Percentiles rank a stretch among this genome's conserved stretches.
phyloP scores from a whole-genome alignment of 2,113 vertebrate genomes.

The Lipotes vexillifer region DNA sequence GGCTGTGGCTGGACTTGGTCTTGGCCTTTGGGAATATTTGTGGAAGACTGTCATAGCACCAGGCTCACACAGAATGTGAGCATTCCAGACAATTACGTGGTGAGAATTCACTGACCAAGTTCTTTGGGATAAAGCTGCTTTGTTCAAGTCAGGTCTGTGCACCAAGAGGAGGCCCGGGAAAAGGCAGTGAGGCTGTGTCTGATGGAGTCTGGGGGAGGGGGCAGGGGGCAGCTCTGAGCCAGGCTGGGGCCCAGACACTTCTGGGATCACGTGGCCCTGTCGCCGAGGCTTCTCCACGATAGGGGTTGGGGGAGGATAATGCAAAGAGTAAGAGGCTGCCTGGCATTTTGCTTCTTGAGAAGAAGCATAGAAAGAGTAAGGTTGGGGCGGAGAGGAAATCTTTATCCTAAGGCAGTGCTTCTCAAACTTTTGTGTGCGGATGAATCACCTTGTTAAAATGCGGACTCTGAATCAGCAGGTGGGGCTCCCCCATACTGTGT shows the following conservation, averaged over 20 bases:
- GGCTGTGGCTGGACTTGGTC: background rate
- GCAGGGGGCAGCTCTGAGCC: background rate
- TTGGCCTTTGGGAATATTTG: background rate
- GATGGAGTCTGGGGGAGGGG: background rate
- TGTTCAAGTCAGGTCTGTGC: background rate
- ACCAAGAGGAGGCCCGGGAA: background rate
- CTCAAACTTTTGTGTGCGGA: background rate
- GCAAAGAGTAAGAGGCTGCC: background rate
- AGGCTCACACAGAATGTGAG: background rate
- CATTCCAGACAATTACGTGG: background rate
- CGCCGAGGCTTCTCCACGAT: background rate
- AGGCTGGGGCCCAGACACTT: background rate
- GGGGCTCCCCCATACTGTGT: background rate
- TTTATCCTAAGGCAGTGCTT: background rate
- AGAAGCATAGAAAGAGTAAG: background rate
- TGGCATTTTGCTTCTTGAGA: background rate
- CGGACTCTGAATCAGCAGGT: background rate
- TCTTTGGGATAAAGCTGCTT: background rate
- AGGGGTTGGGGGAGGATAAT: background rate
- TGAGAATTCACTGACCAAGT: background rate
- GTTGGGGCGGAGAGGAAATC: background rate
- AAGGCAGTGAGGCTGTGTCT: background rate
- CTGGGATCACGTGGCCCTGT: background rate
- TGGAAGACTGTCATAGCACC: background rate
- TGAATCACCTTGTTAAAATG: background rate